Conservation (phyloP, 2,797 vertebrate species). For the Chloroceryle inda region DNA sequence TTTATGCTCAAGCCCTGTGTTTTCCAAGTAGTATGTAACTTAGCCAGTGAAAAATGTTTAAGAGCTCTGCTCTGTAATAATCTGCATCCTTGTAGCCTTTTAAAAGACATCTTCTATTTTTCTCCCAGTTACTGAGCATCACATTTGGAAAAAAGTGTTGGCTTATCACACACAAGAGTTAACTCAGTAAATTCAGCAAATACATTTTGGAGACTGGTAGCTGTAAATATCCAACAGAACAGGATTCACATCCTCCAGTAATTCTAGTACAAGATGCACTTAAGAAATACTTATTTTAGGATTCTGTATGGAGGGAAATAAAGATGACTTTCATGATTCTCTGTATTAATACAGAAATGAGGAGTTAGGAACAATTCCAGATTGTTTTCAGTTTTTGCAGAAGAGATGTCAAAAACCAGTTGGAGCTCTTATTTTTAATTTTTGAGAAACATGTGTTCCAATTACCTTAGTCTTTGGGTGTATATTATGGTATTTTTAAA, state of each 20-base stretch:
- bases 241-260: background rate
- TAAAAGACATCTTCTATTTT: conserved; percentile 3
- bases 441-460: background rate
- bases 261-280: background rate
- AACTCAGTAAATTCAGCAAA: conserved; percentile 1
- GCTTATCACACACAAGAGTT: background rate
- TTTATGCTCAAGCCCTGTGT: background rate
- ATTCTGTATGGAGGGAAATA: background rate
- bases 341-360: background rate
- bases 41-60: background rate
- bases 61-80: background rate
- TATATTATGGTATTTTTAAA: background rate
- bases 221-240: conserved; percentile 32
- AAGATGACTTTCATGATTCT: background rate
- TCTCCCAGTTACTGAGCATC: background rate
- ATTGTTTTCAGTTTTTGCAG: background rate
- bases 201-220: background rate
- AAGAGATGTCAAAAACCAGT: background rate
- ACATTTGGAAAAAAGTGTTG: background rate
- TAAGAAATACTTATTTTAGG: background rate
- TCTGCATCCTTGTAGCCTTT: background rate
- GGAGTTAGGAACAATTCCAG: background rate
- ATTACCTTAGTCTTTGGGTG: background rate
- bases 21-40: background rate
- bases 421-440: background rate